Percentiles rank a stretch among this genome's conserved stretches.
Evolutionary conservation across 2,888 invertebrate species (phyloP).

Genomic region (Cephus pygmeus): DNA sequence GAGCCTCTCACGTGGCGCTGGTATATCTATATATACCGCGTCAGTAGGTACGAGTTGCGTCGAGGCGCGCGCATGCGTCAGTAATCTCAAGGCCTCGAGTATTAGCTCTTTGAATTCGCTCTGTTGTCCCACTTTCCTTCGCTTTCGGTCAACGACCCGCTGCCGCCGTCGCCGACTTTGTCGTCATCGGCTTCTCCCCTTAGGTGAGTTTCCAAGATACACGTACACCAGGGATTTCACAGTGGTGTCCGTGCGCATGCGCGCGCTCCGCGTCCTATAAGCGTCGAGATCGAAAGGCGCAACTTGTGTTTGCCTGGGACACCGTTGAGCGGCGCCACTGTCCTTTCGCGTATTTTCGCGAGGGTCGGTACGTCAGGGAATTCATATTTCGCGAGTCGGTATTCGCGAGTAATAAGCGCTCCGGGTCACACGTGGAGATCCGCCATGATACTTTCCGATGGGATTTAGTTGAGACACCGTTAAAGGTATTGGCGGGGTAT

Average conservation of each 20-base stretch:
- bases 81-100: constrained; percentile 63
- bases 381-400: constrained; percentile 39
- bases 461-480: not conserved
- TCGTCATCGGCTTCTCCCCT: constrained; percentile 23
- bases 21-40: not conserved
- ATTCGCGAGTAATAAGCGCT: constrained; percentile 10
- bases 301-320: constrained; percentile 23
- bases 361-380: constrained; percentile 55
- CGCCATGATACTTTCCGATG: not conserved
- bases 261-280: not conserved
- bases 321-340: constrained; percentile 57
- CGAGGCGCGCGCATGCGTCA: constrained; percentile 56
- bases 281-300: not conserved
- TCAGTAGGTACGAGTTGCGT: not conserved
- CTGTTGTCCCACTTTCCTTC: constrained; percentile 64
- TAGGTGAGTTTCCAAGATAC: constrained; percentile 61
- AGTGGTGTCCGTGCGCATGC: not conserved
- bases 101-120: constrained; percentile 59
- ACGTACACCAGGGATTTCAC: constrained; percentile 36
- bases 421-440: not conserved
- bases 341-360: constrained; percentile 50
- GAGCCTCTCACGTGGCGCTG: not conserved
- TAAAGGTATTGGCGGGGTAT: not conserved
- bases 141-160: constrained; percentile 63
- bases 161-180: constrained; percentile 13